Evolutionary conservation across 1,140 invertebrate species (phyloP), one percentile per base, ranked within the genome.

Genomic region (Heliconius eleuchia): DNA sequence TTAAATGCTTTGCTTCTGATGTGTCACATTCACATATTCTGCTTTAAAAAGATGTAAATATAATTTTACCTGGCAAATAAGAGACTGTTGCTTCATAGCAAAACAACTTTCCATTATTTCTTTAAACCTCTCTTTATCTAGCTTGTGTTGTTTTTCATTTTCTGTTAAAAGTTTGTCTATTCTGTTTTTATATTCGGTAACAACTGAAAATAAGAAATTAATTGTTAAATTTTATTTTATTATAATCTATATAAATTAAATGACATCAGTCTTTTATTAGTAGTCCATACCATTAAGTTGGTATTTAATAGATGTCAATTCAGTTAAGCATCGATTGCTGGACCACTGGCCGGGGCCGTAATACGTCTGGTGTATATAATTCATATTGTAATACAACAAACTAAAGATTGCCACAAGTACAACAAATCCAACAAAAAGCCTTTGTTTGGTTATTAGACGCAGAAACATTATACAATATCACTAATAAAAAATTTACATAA

Each of bases 71-170:
- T 93, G 91, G 75, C 92, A 93, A 42, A 93, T 87, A 3, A 85
- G 55, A 75, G 86, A 82, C 52, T 92, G 91, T 73, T 92, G 91
- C 81, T 92, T 92, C 90, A 93, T 92, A 18, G 90, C 92, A 13
- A 89, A 84, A 84, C 91, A 93, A 75, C 88, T 93, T 19, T 93
- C 92, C 88, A 93, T 92, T 27, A 92, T 85, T 71, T 92, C 92
- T 80, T 89, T 92, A 77, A 88, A 92, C 11, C 78, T 86, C 37
- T 88, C 87, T 50, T 91, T 91, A 71, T 93, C 90, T 39, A 78
- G 23, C 39, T 89, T 88, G 66, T 87, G 85, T 27, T 85, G 82
- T 74, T 87, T 88, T 72, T 92, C 88, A 9, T 86, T 89, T 73
- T 92, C 91, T 71, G 88, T 90, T 50, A 93, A 73, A 9, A 92